Evolutionary conservation across 2,113 vertebrate genomes (phyloP), one percentile per base, ranked within the genome.

Genomic region (Semicossyphus pulcher): DNA sequence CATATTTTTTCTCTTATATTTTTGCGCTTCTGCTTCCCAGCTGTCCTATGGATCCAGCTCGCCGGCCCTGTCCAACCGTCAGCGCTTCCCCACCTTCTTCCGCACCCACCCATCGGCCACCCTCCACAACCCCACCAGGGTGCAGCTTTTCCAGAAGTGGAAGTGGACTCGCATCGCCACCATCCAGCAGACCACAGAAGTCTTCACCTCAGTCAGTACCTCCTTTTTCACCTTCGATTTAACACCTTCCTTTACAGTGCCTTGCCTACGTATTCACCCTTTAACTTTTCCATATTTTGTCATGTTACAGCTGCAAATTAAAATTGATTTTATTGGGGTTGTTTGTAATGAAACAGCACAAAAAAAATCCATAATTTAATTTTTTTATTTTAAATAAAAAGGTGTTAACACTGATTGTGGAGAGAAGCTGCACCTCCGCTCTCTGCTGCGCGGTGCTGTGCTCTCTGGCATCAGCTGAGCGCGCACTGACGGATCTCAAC

Each of bases 111-210:
- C 97, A 0, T 97, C 97, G 0, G 97, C 97, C 85, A 98, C 97
- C 0, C 94, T 97, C 37, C 97, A 98, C 91, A 98, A 98, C 87
- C 97, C 97, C 53, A 98, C 97, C 47, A 92, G 97, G 0, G 97
- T 98, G 84, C 95, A 95, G 88, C 96, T 98, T 48, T 98, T 98
- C 88, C 94, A 96, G 86, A 97, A 97, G 89, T 98, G 97, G 97
- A 95, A 95, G 51, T 98, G 97, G 97, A 97, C 95, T 48, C 97
- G 96, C 92, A 98, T 98, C 1, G 97, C 97, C 84, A 98, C 97
- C 91, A 98, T 98, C 90, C 97, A 98, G 91, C 97, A 98, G 92
- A 98, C 96, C 79, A 97, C 97, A 0, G 97, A 98, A 89, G 97
- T 98, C 88, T 98, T 98, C 91, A 98, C 97, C 12, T 98, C 97